phyloP scores from a whole-genome alignment of 2,888 invertebrate genomes.

The Cistogaster globosa region DNA sequence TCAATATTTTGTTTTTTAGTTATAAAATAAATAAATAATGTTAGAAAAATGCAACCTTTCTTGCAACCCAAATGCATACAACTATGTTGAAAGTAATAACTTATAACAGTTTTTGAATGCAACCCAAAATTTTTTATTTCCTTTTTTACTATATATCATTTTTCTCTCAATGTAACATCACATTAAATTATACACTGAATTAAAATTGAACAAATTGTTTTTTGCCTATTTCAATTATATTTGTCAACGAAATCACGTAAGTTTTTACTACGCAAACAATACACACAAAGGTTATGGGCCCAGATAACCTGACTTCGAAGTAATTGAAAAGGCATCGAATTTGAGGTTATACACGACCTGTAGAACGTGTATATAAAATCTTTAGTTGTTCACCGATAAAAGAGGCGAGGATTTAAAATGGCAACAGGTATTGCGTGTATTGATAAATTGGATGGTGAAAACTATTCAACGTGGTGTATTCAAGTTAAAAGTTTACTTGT shows the following conservation, averaged over 20 bases:
- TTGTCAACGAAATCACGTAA: background rate
- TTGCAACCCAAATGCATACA: too few relatives aligned
- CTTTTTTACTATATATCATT: background rate
- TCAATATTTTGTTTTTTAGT: too few relatives aligned
- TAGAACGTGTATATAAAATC: background rate
- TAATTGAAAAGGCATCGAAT: background rate
- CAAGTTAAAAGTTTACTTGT: conserved; percentile 2
- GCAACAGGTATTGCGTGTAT: background rate
- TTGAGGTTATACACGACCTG: conserved; percentile 1
- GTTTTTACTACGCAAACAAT: background rate
- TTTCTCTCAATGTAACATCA: background rate
- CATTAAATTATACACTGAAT: background rate
- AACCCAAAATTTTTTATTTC: background rate
- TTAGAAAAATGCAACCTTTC: too few relatives aligned
- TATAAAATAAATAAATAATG: too few relatives aligned
- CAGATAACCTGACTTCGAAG: background rate
- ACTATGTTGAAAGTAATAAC: too few relatives aligned
- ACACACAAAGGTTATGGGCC: background rate
- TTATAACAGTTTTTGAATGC: background rate
- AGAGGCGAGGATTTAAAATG: background rate
- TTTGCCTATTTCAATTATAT: background rate
- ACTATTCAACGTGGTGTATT: background rate
- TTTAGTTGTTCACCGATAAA: background rate
- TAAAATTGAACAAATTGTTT: background rate
- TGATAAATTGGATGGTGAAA: conserved; percentile 10